Conservation (phyloP, 2,113 vertebrate genomes). For the Thinocorus orbignyianus region DNA sequence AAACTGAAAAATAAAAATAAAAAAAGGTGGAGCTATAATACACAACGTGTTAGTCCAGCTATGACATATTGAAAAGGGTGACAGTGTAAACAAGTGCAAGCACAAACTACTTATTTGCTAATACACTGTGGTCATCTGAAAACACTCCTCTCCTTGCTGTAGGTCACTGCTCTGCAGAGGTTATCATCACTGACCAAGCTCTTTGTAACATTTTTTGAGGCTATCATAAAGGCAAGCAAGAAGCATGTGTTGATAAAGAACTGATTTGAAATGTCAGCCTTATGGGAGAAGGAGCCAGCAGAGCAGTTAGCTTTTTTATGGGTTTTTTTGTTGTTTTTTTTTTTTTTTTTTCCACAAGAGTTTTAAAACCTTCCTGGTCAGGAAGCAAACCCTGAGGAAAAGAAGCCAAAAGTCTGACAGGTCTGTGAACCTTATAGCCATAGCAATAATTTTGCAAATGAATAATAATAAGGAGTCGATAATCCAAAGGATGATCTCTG, state of each 20-base stretch:
- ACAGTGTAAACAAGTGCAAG: not conserved
- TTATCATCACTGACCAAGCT: conserved; percentile 31
- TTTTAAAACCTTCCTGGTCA: conserved; percentile 49
- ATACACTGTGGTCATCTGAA: not conserved
- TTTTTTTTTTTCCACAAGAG: not conserved
- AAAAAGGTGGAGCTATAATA: not conserved
- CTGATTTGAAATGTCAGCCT: conserved; percentile 51
- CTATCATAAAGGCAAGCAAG: not conserved
- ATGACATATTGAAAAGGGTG: not conserved
- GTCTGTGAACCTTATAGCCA: conserved; percentile 36
- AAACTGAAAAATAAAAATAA: not conserved
- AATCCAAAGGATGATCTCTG: conserved; percentile 70
- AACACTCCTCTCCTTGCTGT: conserved; percentile 5
- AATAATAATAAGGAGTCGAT: conserved; percentile 66
- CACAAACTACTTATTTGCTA: not conserved
- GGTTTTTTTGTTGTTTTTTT: too few relatives aligned
- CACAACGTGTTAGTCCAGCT: not conserved
- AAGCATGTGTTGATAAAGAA: conserved; percentile 52
- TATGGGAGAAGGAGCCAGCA: not conserved
- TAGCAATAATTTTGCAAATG: conserved; percentile 64
- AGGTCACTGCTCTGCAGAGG: conserved; percentile 30
- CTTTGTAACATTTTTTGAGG: conserved; percentile 38
- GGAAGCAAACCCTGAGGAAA: conserved; percentile 40
- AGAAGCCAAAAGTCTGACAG: conserved; percentile 35
- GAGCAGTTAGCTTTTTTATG: not conserved